Evolutionary conservation across 2,113 vertebrate species (phyloP).

Genomic region (Chamaea fasciata): DNA sequence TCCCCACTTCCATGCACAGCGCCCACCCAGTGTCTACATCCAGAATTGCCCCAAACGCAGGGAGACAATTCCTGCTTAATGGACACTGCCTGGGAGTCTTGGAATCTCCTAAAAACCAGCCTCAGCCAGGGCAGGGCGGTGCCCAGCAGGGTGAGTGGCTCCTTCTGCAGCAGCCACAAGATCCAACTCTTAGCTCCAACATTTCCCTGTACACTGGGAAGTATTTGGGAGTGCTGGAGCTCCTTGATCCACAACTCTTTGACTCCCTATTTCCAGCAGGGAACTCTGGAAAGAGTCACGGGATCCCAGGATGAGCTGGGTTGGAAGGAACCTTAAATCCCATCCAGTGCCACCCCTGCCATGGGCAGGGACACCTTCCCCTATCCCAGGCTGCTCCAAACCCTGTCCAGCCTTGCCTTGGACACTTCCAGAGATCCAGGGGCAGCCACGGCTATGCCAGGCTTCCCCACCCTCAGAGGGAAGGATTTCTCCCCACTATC

Average conservation of each 20-base stretch:
- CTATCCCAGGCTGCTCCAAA: not conserved
- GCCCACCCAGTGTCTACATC: too few relatives aligned
- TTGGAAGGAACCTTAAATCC: not conserved
- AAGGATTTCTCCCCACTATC: not conserved
- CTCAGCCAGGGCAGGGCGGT: too few relatives aligned
- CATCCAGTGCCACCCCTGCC: not conserved
- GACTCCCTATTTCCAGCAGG: not conserved
- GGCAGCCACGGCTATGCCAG: not conserved
- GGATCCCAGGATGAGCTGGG: not conserved
- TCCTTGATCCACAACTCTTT: accelerated
- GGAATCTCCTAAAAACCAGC: too few relatives aligned
- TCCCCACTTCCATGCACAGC: too few relatives aligned
- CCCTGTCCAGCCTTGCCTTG: accelerated
- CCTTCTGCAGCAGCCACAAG: too few relatives aligned
- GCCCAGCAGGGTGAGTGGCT: too few relatives aligned
- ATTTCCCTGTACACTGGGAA: not conserved
- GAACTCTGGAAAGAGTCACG: not conserved
- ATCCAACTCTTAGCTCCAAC: too few relatives aligned
- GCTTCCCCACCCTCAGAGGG: not conserved
- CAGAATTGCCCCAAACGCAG: too few relatives aligned
- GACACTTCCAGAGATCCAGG: not conserved
- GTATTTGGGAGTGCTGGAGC: accelerated
- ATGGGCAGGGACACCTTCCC: not conserved
- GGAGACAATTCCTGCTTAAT: too few relatives aligned
- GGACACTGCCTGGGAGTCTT: too few relatives aligned